phyloP scores from a whole-genome alignment of 2,797 vertebrate genomes.

The Rhynchotus rufescens region DNA sequence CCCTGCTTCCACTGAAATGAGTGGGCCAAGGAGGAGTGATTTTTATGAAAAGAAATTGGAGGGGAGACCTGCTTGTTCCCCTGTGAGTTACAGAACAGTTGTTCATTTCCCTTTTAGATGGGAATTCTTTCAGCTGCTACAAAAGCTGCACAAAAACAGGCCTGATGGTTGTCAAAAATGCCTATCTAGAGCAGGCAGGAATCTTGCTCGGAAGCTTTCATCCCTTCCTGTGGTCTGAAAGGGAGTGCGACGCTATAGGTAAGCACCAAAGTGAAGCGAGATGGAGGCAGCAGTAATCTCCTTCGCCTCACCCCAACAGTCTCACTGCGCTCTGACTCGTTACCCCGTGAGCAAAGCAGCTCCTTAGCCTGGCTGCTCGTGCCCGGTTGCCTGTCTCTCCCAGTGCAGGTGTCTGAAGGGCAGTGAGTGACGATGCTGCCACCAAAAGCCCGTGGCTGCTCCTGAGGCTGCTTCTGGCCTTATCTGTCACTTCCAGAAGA shows the following conservation, averaged over 20 bases:
- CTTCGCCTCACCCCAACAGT: neutral
- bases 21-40: neutral
- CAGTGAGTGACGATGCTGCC: neutral
- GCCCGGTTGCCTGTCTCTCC: neutral
- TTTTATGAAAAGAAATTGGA: neutral
- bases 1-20: neutral
- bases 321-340: neutral
- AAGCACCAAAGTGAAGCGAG: neutral
- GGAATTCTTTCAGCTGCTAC: neutral
- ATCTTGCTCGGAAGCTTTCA: neutral
- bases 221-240: neutral
- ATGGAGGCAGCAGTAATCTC: neutral
- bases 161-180: neutral
- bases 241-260: neutral
- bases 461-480: neutral
- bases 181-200: neutral
- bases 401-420: neutral
- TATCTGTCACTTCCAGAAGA: conserved; percentile 1
- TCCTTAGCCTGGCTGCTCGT: neutral
- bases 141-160: neutral
- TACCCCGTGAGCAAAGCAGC: neutral
- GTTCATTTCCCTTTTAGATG: too few relatives aligned
- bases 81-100: neutral
- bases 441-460: neutral
- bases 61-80: conserved; percentile 11